Conservation (phyloP, 2,888 invertebrate genomes). For the Lucinisca nassula region DNA sequence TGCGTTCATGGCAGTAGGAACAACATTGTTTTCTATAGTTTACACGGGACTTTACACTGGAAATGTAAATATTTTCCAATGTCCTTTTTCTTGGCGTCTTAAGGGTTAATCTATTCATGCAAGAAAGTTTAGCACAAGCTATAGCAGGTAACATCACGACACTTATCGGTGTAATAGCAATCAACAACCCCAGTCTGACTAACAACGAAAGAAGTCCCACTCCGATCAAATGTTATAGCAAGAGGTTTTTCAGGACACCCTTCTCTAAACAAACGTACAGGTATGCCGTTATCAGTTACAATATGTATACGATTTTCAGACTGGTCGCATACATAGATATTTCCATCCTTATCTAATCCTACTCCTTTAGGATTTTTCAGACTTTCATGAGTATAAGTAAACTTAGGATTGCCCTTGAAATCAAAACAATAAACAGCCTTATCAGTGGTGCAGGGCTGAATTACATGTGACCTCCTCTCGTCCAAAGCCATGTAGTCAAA, state of each 20-base stretch:
- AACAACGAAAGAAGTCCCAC: not conserved
- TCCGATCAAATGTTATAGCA: not conserved
- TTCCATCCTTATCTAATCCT: not conserved
- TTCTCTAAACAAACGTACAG: not conserved
- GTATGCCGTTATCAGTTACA: not conserved
- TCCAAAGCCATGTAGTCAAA: constrained; percentile 1
- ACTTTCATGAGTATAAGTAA: not conserved
- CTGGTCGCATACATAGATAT: not conserved
- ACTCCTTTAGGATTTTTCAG: not conserved
- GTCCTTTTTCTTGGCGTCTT: no score
- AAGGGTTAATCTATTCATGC: no score
- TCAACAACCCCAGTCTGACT: no score
- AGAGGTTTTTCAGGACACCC: not conserved
- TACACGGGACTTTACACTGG: no score
- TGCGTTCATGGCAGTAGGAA: no score
- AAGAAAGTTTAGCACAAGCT: no score
- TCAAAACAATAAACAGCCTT: not conserved
- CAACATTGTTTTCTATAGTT: no score
- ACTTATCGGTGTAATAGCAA: no score
- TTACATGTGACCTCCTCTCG: not conserved
- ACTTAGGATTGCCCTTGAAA: not conserved
- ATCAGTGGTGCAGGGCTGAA: not conserved
- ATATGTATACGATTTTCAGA: not conserved
- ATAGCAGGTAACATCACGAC: no score
- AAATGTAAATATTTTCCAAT: no score